Evolutionary conservation across 2,888 invertebrate species (phyloP).

Genomic region (Alloscopus bannaensis): DNA sequence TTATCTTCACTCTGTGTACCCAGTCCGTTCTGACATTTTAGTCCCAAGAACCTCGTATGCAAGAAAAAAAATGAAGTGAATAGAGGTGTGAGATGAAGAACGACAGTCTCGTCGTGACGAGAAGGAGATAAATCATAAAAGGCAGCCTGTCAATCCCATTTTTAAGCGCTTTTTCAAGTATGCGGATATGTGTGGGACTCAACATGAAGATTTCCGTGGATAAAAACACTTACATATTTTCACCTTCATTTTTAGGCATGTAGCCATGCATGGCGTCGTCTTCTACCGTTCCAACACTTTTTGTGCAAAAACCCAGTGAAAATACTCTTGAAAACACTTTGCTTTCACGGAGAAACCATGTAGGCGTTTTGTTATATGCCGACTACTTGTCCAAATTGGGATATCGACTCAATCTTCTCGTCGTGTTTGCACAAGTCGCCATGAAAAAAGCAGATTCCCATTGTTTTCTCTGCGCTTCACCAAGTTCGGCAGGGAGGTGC

Average conservation of each 20-base stretch:
- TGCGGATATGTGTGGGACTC: too few species aligned
- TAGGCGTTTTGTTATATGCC: not conserved
- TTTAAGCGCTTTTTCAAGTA: too few species aligned
- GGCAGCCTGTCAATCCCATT: conserved; percentile 28
- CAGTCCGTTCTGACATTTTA: too few species aligned
- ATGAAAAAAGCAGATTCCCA: not conserved
- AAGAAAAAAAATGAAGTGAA: not conserved
- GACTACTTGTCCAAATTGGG: too few species aligned
- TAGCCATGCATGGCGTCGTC: not conserved
- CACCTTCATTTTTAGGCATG: not conserved
- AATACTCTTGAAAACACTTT: not conserved
- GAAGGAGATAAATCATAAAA: conserved; percentile 35
- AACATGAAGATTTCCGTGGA: too few species aligned
- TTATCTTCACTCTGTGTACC: too few species aligned
- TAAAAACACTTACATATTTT: conserved; percentile 29
- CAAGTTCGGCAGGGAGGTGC: too few species aligned
- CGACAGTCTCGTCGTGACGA: conserved; percentile 11
- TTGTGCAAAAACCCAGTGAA: not conserved
- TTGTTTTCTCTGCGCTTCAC: too few species aligned
- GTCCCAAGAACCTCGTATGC: too few species aligned
- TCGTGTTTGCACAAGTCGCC: too few species aligned
- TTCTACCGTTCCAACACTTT: not conserved
- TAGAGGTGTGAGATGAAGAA: not conserved
- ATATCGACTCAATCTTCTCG: too few species aligned
- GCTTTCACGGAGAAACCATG: not conserved